Evolutionary conservation across 1,140 invertebrate species (phyloP), one percentile per base, ranked within the genome.

Genomic region (Eriocheir sinensis): DNA sequence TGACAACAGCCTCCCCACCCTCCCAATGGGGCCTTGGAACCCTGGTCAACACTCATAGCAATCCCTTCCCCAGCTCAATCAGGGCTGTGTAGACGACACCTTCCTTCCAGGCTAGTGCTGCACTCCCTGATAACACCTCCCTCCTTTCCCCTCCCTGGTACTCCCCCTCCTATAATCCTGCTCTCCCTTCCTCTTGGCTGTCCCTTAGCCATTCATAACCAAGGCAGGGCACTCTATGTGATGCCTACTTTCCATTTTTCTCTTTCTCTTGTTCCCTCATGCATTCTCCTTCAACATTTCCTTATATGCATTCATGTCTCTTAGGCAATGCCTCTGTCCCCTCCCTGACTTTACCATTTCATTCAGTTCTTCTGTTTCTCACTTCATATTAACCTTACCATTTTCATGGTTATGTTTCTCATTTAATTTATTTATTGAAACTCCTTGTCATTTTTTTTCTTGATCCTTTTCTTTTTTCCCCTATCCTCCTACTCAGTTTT

Each of bases 11-110:
- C n/a, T 34, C 27, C 36, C 86, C 88, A 21, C 93, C 93, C 21
- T 89, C 93, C 21, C 93, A 94, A 86, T 94, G 93, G 93, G 93
- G 93, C 17, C 34, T 94, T 30, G 93, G 93, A 2, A 94, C 93
- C 34, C 8, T 94, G 41, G 93, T 94, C 93, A 94, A 81, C 30
- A 89, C 85, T 40, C 44, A 60, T 36, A 60, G 44, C 6, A 94
- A 94, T 80, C 93, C 86, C 27, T 79, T 81, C 40, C 93, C 93
- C 15, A 94, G 48, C 38, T 94, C 48, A 21, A 94, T 94, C 12
- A 40, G 88, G 44, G 93, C 86, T 38, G 32, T 94, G 8, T 94
- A 94, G 41, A 38, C 27, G n/a, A 15, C n/a, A 34, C 44, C 44
- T n/a, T 38, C 30, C 36, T 44, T n/a, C 4, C 4, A 30, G 86